phyloP scores from a whole-genome alignment of 2,113 vertebrate species.

The Morone saxatilis region DNA sequence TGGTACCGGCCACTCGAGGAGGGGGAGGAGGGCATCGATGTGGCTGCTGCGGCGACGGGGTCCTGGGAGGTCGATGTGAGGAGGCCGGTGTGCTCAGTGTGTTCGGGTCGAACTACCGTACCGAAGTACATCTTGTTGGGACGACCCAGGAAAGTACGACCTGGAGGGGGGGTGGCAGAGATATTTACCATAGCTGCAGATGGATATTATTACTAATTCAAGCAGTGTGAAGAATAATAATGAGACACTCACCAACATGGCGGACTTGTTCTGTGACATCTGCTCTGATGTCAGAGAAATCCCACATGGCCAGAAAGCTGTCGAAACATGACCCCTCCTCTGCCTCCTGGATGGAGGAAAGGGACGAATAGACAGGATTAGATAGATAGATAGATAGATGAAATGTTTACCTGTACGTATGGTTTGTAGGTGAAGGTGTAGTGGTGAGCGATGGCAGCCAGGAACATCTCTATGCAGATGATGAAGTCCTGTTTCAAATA shows the following conservation, averaged over 20 bases:
- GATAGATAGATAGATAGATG: neutral
- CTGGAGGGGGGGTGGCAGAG: constrained; percentile 52
- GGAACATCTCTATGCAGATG: constrained; percentile 98
- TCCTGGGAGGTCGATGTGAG: constrained; percentile 91
- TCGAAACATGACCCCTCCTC: constrained; percentile 98
- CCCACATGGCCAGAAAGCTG: constrained; percentile 98
- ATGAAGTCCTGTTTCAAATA: constrained; percentile 89
- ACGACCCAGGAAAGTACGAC: constrained; percentile 93
- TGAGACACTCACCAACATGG: constrained; percentile 90
- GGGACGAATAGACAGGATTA: neutral
- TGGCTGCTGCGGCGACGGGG: constrained; percentile 79
- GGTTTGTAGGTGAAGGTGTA: constrained; percentile 98
- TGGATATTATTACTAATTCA: too few species aligned
- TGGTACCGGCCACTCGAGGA: constrained; percentile 89
- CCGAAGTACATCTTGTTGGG: constrained; percentile 93
- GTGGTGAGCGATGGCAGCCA: constrained; percentile 96
- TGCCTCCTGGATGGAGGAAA: constrained; percentile 87
- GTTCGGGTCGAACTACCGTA: constrained; percentile 83
- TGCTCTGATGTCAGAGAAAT: constrained; percentile 94
- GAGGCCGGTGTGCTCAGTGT: constrained; percentile 93
- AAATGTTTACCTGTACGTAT: constrained; percentile 79
- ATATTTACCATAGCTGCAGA: neutral
- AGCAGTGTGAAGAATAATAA: too few species aligned
- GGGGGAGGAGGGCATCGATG: constrained; percentile 91
- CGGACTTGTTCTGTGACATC: constrained; percentile 97